These are phyloP conservation scores for Fulmarus glacialis DNA, from an alignment of 2,113 vertebrate genomes.

Conservation along the genomic window DNA sequence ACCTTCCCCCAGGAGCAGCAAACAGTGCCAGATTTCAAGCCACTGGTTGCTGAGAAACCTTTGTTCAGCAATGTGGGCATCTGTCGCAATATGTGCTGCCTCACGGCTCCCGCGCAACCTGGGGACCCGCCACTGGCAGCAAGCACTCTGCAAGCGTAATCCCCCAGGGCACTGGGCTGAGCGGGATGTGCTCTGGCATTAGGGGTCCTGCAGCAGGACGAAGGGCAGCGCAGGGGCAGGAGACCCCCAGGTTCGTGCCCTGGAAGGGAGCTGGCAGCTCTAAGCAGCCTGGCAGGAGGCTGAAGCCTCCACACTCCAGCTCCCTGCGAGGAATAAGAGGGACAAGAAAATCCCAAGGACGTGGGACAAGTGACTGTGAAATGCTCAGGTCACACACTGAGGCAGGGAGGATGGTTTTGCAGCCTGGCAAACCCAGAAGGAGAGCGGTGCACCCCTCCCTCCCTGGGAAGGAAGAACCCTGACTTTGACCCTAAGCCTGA, in stretches of 20 bases:
- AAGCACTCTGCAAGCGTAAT: background rate
- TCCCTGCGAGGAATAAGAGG: background rate
- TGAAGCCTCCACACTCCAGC: background rate
- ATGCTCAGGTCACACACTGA: background rate
- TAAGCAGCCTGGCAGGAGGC: background rate
- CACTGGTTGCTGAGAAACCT: background rate
- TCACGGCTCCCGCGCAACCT: accelerated
- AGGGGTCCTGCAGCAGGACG: background rate
- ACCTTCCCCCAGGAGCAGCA: background rate
- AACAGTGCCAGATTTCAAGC: background rate
- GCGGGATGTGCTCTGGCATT: background rate
- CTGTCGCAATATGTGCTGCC: background rate
- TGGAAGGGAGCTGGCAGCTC: background rate
- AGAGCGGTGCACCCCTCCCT: background rate
- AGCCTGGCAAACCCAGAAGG: background rate
- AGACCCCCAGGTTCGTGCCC: background rate
- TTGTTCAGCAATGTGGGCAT: accelerated
- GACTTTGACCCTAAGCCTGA: background rate
- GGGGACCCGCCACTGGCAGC: background rate
- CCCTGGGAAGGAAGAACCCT: background rate
- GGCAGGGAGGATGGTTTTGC: background rate
- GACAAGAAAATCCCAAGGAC: background rate
- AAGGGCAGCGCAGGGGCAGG: background rate
- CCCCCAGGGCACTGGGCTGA: background rate
- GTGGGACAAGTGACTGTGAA: background rate